Percentiles rank a stretch among this genome's conserved stretches.
phyloP scores from a whole-genome alignment of 2,888 invertebrate species.

The Dryobotodes eremita region DNA sequence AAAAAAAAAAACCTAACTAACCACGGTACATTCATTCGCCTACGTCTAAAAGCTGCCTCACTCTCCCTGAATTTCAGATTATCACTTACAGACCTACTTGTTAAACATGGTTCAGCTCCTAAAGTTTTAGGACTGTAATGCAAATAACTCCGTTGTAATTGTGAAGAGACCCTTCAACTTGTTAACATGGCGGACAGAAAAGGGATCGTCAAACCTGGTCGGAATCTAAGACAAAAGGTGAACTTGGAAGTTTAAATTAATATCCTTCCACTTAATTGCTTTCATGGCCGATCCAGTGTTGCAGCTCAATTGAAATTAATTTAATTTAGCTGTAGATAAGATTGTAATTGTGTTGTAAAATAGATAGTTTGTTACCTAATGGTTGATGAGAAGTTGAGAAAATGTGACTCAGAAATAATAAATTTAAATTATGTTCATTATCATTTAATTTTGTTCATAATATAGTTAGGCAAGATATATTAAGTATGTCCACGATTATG shows the following conservation, averaged over 20 bases:
- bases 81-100: conserved; percentile 17
- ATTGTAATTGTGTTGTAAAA: conserved; percentile 15
- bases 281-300: neutral
- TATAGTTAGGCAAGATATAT: too few relatives aligned
- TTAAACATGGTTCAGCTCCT: conserved; percentile 11
- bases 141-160: conserved; percentile 34
- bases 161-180: conserved; percentile 28
- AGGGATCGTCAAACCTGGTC: conserved; percentile 31
- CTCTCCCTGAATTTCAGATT: conserved; percentile 1
- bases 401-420: too few relatives aligned
- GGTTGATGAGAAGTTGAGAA: neutral
- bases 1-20: neutral
- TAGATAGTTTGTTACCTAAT: conserved; percentile 3
- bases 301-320: neutral
- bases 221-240: conserved; percentile 40
- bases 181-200: conserved; percentile 29
- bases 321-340: neutral
- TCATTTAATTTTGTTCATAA: too few relatives aligned
- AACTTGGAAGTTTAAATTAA: conserved; percentile 48
- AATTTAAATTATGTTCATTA: too few relatives aligned
- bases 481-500: too few relatives aligned
- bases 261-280: conserved; percentile 26
- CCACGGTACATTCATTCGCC: too few relatives aligned
- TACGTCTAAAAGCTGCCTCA: too few relatives aligned
- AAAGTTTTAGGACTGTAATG: conserved; percentile 37